These are phyloP conservation scores for Deroplatys truncata DNA, from an alignment of 2,888 invertebrate genomes.

Conservation along the genomic window DNA sequence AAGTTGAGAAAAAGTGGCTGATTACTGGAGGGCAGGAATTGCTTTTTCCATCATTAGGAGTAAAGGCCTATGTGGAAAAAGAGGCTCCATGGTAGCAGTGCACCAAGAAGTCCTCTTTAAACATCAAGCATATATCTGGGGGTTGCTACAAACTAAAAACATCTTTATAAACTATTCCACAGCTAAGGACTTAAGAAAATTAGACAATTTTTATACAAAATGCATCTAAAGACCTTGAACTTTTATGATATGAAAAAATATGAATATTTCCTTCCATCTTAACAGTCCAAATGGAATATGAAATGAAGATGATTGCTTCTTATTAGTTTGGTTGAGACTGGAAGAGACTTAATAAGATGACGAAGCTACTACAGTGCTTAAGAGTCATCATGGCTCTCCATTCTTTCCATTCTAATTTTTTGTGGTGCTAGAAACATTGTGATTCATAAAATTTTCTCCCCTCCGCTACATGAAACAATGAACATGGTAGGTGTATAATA, in stretches of 20 bases:
- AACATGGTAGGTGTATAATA: neutral
- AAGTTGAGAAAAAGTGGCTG: neutral
- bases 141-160: conserved; percentile 9
- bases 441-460: neutral
- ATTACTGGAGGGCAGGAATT: neutral
- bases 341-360: neutral
- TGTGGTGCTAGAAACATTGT: neutral
- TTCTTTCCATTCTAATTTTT: neutral
- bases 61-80: neutral
- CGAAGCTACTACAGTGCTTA: neutral
- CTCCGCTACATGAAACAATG: neutral
- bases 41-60: conserved; percentile 3
- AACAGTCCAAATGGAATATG: neutral
- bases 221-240: neutral
- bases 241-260: neutral
- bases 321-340: neutral
- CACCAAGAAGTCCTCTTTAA: neutral
- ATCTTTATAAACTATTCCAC: neutral
- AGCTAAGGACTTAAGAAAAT: neutral
- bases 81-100: neutral
- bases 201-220: neutral
- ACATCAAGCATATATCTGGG: neutral
- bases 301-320: neutral
- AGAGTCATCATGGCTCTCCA: neutral
- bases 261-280: neutral